phyloP scores from a whole-genome alignment of 2,797 vertebrate species.

The Pelochelys cantorii region DNA sequence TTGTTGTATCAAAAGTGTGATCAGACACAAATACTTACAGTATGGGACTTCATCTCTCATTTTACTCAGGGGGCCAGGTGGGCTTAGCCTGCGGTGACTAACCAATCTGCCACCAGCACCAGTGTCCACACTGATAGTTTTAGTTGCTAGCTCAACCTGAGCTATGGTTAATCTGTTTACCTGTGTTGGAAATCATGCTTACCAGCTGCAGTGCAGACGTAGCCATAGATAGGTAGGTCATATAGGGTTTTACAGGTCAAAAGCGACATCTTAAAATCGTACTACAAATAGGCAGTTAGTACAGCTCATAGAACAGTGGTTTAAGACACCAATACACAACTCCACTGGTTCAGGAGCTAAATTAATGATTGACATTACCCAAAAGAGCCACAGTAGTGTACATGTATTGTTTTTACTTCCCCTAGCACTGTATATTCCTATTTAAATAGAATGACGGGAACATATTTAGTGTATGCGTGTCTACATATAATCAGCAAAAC shows the following conservation, averaged over 20 bases:
- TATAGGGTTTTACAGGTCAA: background rate
- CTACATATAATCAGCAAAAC: background rate
- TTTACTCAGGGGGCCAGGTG: background rate
- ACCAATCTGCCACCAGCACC: background rate
- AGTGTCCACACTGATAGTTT: background rate
- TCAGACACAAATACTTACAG: background rate
- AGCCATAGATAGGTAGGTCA: background rate
- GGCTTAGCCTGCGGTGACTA: background rate
- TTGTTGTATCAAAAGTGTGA: conserved; percentile 27
- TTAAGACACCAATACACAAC: background rate
- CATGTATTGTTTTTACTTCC: background rate
- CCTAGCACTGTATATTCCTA: background rate
- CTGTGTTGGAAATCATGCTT: background rate
- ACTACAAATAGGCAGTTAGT: background rate
- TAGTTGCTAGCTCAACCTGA: background rate
- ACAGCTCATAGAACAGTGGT: background rate
- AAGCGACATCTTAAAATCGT: background rate
- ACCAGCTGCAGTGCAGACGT: background rate
- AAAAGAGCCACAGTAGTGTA: background rate
- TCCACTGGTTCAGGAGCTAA: background rate
- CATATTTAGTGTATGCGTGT: background rate
- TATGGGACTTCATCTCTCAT: background rate
- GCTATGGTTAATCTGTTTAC: background rate
- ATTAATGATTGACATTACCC: background rate
- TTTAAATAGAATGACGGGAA: background rate